Base-by-base conservation (phyloP, 2,888 invertebrate genomes). In the Tiliacea citrago region DNA sequence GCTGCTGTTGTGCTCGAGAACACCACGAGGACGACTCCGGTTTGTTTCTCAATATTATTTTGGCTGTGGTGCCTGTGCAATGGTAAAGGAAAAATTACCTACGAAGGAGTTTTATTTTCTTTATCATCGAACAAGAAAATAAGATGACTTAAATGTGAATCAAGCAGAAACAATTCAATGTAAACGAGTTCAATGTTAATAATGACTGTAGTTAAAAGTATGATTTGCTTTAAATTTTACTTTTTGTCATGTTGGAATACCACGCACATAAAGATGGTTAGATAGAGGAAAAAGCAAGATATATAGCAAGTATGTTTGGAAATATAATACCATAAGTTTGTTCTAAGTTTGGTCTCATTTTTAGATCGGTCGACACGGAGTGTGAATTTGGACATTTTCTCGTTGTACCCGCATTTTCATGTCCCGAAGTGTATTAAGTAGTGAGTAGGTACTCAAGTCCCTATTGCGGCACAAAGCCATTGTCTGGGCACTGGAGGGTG, bases 401-500 rank as follows among this genome's bases (percentile, higher is more conserved):
- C 12, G 39, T 10, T 51, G 1, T 24, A 8, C 12, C 82, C 58
- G 18, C 49, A 45, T 75, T 42, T 29, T 47, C 18, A 6, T 53
- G 77, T 29, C 58, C 58, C 62, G 39, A 45, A 63, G 39, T 76
- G 57, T 63, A 58, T 6, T 29, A 4, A 45, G 60, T 1, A 24
- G 49, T 45, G 57, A 75, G 51, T 51, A 71, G 60, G n/a, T 29
- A 24, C 45, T 73, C 61, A 5, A 75, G 53, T 42, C n/a, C 16
- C n/a, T 13, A 49, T 61, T 81, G 47, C 60, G 29, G 42, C 61
- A 55, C 81, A 76, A 81, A 81, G 75, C 21, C 75, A 61, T 75
- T 81, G 81, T 57, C n/a, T 24, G 42, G 21, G 60, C 29, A 5
- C 39, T 21, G 39, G 39, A 3, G n/a, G 51, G 66, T 18, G 1